Conservation (phyloP, 1,140 invertebrate species). For the Thaumatotibia leucotreta region DNA sequence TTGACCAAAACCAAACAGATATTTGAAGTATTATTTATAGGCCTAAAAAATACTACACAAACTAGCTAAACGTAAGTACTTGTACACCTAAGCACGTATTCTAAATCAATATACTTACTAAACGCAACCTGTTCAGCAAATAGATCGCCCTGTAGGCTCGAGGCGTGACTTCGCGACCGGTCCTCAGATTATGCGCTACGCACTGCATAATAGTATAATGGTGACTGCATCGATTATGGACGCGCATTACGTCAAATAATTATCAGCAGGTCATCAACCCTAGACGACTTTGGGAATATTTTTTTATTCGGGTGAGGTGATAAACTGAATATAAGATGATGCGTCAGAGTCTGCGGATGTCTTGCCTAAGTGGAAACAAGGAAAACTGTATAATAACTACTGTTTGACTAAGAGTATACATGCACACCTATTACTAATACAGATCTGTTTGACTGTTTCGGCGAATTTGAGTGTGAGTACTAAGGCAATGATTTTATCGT, state of each 20-base stretch:
- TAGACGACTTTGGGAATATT: constrained; percentile 11
- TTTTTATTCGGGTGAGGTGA: background rate
- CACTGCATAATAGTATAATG: constrained; percentile 59
- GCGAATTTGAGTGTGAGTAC: no score
- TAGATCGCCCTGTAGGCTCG: constrained; percentile 39
- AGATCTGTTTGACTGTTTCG: no score
- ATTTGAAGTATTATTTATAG: background rate
- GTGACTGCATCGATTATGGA: constrained; percentile 55
- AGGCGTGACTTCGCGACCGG: constrained; percentile 66
- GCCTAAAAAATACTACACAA: no score
- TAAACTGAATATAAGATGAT: background rate
- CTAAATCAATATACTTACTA: background rate
- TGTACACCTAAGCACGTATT: background rate
- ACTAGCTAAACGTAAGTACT: background rate
- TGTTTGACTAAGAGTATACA: no score
- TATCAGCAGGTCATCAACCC: constrained; percentile 40
- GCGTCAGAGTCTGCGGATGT: background rate
- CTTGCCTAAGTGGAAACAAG: background rate
- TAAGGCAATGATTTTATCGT: no score
- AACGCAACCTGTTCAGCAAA: background rate
- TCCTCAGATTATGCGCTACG: constrained; percentile 54
- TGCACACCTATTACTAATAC: no score
- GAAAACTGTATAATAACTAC: no score
- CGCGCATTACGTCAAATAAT: constrained; percentile 46
- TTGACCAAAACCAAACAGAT: background rate